Evolutionary conservation across 1,140 invertebrate species (phyloP), one percentile per base, ranked within the genome.

Genomic region (Zaprionus vittiger): DNA sequence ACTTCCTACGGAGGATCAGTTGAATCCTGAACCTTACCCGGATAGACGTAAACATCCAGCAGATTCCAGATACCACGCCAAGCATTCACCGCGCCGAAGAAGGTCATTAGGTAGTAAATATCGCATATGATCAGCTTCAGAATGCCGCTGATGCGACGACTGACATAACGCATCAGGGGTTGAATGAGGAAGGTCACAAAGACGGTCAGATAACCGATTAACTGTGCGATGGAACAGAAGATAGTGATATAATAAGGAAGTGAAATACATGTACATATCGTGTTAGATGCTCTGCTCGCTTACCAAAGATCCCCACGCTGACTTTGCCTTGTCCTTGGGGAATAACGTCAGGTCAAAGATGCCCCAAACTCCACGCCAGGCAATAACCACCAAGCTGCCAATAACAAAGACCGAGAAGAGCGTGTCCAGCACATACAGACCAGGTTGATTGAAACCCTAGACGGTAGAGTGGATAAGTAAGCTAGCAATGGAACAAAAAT

Each of bases 21-120:
- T 1, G 3, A 28, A 12, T 14, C 20, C 2, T 15, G 11, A 0
- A 20, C n/a, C 2, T 79, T 91, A 96, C 96, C 94, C 93, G 96
- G 96, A 59, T 97, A 94, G 52, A 97, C 94, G 92, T 96, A 97
- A n/a, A 96, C 93, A 90, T 98, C 96, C 2, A 97, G 93, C 20
- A 96, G 83, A 68, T 95, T 96, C 97, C 97, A 98, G 34, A 97
- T 95, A 6, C 97, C 97, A 55, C 97, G 94, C 97, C 97, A 98
- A 0, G 97, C 95, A 92, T 97, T 97, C 28, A 98, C 95, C 1
- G 97, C 97, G 5, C 96, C 97, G 62, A 97, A 90, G 85, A 97
- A 97, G 37, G 96, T 96, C 56, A 97, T 93, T 38, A 97, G 93
- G 37, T 96, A 95, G 92, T 96, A 97, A 5, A 95, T 84, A 89